Conservation (phyloP, 1,140 invertebrate species). For the Drosophila suzukii region DNA sequence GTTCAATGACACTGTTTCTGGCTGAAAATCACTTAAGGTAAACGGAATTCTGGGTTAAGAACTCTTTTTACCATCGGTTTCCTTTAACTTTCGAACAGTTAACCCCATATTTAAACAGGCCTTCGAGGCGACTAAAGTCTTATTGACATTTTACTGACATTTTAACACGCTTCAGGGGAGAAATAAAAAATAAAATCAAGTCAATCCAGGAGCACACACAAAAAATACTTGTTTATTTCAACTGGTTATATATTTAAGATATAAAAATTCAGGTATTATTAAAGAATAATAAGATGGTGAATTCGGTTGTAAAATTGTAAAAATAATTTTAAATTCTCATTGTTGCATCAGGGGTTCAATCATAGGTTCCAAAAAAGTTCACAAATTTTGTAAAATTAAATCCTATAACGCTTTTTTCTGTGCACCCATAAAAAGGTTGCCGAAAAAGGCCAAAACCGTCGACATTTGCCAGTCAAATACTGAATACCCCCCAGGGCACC, state of each 20-base stretch:
- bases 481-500: constrained; percentile 8
- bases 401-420: neutral
- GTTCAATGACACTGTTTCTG: constrained; percentile 26
- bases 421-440: constrained; percentile 39
- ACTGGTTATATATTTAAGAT: neutral
- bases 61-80: constrained; percentile 32
- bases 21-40: constrained; percentile 16
- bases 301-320: too few relatives aligned
- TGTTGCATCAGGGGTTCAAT: too few relatives aligned
- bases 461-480: constrained; percentile 40
- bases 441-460: constrained; percentile 51
- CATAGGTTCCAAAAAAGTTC: neutral
- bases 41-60: constrained; percentile 21
- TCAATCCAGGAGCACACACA: constrained; percentile 17
- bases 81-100: constrained; percentile 40
- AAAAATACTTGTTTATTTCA: constrained; percentile 2
- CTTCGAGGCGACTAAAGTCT: constrained; percentile 19
- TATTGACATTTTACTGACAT: constrained; percentile 59
- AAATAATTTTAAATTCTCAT: too few relatives aligned
- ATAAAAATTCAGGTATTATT: too few relatives aligned
- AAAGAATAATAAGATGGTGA: too few relatives aligned
- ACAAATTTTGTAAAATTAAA: neutral
- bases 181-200: constrained; percentile 16
- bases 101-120: constrained; percentile 47
- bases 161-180: constrained; percentile 49